Conservation (phyloP, 30 jellyfish, hydroid and myxozoan genomes). For the Clytia hemisphaerica region DNA sequence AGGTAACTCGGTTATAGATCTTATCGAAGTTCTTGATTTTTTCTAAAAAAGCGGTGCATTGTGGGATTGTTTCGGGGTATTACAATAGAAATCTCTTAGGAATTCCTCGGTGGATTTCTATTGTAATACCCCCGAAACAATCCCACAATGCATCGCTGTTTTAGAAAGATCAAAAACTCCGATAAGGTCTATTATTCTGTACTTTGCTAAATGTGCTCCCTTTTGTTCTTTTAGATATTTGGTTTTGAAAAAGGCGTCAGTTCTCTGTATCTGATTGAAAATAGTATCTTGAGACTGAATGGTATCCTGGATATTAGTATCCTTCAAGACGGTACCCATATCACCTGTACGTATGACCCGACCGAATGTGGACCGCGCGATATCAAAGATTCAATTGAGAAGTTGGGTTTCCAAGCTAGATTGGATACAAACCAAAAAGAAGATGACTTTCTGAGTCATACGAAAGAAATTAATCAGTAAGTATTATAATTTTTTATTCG, state of each 20-base stretch:
- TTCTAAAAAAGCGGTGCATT: too few relatives aligned
- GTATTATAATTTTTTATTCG: neutral
- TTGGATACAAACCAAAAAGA: neutral
- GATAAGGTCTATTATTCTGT: too few relatives aligned
- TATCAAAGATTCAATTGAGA: conserved; percentile 37
- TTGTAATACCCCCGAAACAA: too few relatives aligned
- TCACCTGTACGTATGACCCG: conserved; percentile 56
- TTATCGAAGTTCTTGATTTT: too few relatives aligned
- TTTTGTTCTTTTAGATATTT: conserved; percentile 30
- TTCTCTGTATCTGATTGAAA: conserved; percentile 33
- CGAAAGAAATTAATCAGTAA: conserved; percentile 32
- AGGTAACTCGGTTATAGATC: too few relatives aligned
- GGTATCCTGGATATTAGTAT: conserved; percentile 12
- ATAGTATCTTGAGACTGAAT: conserved; percentile 34
- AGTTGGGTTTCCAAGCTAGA: conserved; percentile 48
- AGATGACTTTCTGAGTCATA: conserved; percentile 25
- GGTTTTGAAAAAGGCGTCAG: conserved; percentile 50
- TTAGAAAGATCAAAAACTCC: too few relatives aligned
- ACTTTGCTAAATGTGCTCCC: too few relatives aligned
- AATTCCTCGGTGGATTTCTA: too few relatives aligned
- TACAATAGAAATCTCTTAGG: too few relatives aligned
- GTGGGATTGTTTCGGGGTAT: too few relatives aligned
- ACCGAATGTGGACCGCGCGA: conserved; percentile 73
- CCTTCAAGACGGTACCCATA: conserved; percentile 3
- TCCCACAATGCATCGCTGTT: too few relatives aligned